Percentiles rank a stretch among this genome's conserved stretches.
phyloP scores from a whole-genome alignment of 2,113 vertebrate genomes.

The Ceyx cyanopectus region DNA sequence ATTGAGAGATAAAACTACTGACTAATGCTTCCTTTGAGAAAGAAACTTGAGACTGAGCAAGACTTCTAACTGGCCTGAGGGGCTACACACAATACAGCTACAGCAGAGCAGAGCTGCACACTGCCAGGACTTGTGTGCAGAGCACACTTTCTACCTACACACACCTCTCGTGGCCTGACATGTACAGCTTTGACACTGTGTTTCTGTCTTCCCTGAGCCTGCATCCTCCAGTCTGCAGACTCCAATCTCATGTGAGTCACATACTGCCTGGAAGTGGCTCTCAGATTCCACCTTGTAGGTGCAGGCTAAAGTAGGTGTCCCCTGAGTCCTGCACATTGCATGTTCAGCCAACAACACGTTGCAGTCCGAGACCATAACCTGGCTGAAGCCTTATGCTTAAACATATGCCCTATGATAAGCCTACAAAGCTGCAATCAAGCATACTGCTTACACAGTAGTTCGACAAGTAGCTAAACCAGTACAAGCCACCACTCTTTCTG shows the following conservation, averaged over 20 bases:
- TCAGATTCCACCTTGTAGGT: rapidly evolving
- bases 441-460: conserved; percentile 52
- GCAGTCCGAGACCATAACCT: neutral
- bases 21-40: conserved; percentile 42
- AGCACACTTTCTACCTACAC: rapidly evolving
- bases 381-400: neutral
- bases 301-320: neutral
- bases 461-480: neutral
- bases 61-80: neutral
- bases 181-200: neutral
- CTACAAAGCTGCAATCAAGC: conserved; percentile 32
- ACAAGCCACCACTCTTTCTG: neutral
- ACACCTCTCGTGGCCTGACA: neutral
- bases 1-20: conserved; percentile 37
- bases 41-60: conserved; percentile 38
- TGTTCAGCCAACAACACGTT: neutral
- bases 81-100: neutral
- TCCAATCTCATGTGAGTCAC: neutral
- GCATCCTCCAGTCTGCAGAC: neutral
- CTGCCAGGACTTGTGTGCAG: neutral
- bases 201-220: neutral
- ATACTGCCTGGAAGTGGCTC: neutral
- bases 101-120: neutral
- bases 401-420: neutral
- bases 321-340: rapidly evolving